Percentiles rank a stretch among this genome's conserved stretches.
Evolutionary conservation across 1,140 invertebrate species (phyloP).

Genomic region (Euwallacea fornicatus): DNA sequence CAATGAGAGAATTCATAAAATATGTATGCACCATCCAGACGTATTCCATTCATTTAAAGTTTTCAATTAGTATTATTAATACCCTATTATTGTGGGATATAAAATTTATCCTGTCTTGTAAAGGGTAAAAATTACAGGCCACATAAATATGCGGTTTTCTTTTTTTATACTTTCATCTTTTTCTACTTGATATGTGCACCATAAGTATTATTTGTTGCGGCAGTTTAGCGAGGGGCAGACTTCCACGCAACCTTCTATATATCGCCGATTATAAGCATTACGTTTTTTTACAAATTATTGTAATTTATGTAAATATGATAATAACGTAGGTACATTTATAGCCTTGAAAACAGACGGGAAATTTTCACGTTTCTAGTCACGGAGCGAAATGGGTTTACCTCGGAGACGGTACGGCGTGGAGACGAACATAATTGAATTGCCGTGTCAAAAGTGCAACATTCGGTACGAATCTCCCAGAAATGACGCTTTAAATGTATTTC

Average conservation of each 20-base stretch:
- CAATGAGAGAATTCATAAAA: too few species aligned
- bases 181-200: background rate
- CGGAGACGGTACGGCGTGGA: too few species aligned
- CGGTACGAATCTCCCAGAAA: too few species aligned
- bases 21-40: too few species aligned
- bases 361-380: conserved; percentile 46
- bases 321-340: conserved; percentile 36
- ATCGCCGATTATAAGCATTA: conserved; percentile 34
- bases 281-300: conserved; percentile 35
- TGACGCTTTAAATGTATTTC: too few species aligned
- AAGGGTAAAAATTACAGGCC: background rate
- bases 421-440: too few species aligned
- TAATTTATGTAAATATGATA: conserved; percentile 48
- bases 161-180: background rate
- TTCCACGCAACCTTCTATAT: conserved; percentile 32
- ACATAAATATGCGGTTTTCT: conserved; percentile 11
- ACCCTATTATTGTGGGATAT: background rate
- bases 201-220: conserved; percentile 22
- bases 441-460: too few species aligned
- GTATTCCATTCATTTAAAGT: too few species aligned
- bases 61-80: too few species aligned
- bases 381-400: conserved; percentile 15
- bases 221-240: conserved; percentile 22
- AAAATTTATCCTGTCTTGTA: background rate
- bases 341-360: conserved; percentile 42